Percentiles rank a stretch among this genome's conserved stretches.
These are phyloP conservation scores for Pseudomyrmex concolor DNA, from an alignment of 1,140 invertebrate species.

Conservation along the genomic window DNA sequence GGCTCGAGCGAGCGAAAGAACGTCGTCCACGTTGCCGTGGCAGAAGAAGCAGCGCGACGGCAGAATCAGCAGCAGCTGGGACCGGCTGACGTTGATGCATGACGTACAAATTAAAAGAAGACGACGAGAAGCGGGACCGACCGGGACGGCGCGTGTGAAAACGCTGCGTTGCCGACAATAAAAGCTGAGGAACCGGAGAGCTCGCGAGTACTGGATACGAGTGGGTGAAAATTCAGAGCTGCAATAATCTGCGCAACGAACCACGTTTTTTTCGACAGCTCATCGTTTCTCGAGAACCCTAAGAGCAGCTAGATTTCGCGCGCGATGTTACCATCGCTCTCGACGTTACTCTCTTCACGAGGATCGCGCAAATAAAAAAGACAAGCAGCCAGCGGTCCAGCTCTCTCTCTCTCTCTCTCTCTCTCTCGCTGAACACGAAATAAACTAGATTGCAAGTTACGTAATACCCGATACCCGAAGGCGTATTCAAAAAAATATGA, in stretches of 20 bases:
- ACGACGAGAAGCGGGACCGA: not conserved
- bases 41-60: slow-evolving; percentile 50
- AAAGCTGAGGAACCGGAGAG: slow-evolving; percentile 23
- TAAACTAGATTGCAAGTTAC: slow-evolving; percentile 58
- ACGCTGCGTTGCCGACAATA: slow-evolving; percentile 38
- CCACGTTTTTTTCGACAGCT: slow-evolving; percentile 55
- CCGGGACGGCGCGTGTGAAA: not conserved
- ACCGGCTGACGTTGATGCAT: slow-evolving; percentile 70
- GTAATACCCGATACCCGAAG: slow-evolving; percentile 54
- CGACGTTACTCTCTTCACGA: slow-evolving; percentile 22
- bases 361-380: slow-evolving; percentile 43
- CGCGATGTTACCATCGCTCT: slow-evolving; percentile 26
- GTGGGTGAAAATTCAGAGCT: slow-evolving; percentile 11
- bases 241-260: slow-evolving; percentile 48
- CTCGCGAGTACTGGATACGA: not conserved
- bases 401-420: too few species aligned
- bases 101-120: slow-evolving; percentile 69
- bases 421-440: slow-evolving; percentile 42
- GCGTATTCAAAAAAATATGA: slow-evolving; percentile 57
- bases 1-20: not conserved
- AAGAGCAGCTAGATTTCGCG: slow-evolving; percentile 26
- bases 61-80: slow-evolving; percentile 54
- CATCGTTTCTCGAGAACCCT: slow-evolving; percentile 37
- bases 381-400: not conserved
- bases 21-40: not conserved